Base-by-base conservation (phyloP, 2,888 invertebrate genomes). In the Shargacucullia verbasci region DNA sequence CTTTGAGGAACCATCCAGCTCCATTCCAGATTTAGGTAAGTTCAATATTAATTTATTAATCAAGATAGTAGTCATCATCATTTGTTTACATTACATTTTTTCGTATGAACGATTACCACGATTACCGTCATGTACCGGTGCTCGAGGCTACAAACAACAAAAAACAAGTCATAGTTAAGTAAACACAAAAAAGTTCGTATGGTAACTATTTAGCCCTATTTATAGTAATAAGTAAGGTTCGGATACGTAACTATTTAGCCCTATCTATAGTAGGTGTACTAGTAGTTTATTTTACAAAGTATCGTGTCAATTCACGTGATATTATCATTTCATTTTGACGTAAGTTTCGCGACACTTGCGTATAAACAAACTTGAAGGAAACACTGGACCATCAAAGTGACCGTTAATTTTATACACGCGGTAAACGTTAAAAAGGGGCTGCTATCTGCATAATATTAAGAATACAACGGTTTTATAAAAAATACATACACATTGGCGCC, bases 1-100 rank as follows among this genome's bases (percentile, higher is more conserved):
- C 74, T 95, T 96, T 86, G 97, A 97, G 91, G 97, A 97, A 88
- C 97, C 97, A 10, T 97, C 97, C 74, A 97, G 97, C 93, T 97
- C 97, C 78, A 97, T 97, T 88, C 97, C 97, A 71, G 97, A 97
- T 95, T 95, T 97, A 94, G 97, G 97, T 97, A 86, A 96, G 97
- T 95, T 20, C 20, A 20, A 20, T 20, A 29, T 6, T 29, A 12
- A 54, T 9, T 15, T 35, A 25, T 54, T 31, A 20, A 29, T 25
- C 37, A 37, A 33, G 11, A 25, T 33, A 8, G 25, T 20, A 20
- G 14, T 8, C 11, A 27, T 43, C 14, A 44, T 13, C 13, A 14
- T 20, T 10, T 37, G 33, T 20, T 25, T 20, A 15, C 20, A 8
- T 41, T 48, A 29, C 52, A 20, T 9, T 20, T 1, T 33, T 25